Conservation (phyloP, 2,888 invertebrate species). For the Caenorhabditis doughertyi region DNA sequence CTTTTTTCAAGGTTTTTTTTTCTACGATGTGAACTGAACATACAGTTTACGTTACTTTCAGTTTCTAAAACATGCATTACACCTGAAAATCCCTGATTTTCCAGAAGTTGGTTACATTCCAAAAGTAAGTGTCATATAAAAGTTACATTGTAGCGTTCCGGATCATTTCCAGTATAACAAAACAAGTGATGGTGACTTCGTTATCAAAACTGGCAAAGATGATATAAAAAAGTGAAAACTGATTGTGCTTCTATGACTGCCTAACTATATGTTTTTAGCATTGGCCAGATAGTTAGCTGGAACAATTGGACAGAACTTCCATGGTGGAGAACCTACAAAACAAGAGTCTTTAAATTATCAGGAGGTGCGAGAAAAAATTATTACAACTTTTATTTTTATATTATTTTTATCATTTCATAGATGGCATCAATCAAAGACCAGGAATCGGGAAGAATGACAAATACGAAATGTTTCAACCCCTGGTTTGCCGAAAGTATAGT, state of each 20-base stretch:
- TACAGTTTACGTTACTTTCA: neutral
- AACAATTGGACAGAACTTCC: constrained; percentile 18
- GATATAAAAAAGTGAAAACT: constrained; percentile 29
- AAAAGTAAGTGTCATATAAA: neutral
- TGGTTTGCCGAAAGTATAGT: constrained; percentile 29
- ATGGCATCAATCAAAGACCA: constrained; percentile 37
- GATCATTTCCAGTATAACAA: constrained; percentile 34
- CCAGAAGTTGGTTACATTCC: constrained; percentile 11
- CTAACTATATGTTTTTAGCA: constrained; percentile 1
- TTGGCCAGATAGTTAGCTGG: constrained; percentile 21
- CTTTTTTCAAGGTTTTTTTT: too few relatives aligned
- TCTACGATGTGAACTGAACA: too few relatives aligned
- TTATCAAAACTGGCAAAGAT: constrained; percentile 48
- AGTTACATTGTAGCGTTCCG: constrained; percentile 27
- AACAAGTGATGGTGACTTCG: constrained; percentile 40
- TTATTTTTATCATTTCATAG: neutral
- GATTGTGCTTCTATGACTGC: neutral
- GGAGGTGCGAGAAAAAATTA: neutral
- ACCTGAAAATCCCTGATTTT: constrained; percentile 7
- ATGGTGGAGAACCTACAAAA: neutral
- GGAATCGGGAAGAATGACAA: constrained; percentile 45
- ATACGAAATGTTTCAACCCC: constrained; percentile 44
- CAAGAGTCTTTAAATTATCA: neutral
- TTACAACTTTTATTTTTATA: neutral
- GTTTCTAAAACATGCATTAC: neutral